Conservation (phyloP, 2,888 invertebrate genomes). For the Drosophila macrothrix region DNA sequence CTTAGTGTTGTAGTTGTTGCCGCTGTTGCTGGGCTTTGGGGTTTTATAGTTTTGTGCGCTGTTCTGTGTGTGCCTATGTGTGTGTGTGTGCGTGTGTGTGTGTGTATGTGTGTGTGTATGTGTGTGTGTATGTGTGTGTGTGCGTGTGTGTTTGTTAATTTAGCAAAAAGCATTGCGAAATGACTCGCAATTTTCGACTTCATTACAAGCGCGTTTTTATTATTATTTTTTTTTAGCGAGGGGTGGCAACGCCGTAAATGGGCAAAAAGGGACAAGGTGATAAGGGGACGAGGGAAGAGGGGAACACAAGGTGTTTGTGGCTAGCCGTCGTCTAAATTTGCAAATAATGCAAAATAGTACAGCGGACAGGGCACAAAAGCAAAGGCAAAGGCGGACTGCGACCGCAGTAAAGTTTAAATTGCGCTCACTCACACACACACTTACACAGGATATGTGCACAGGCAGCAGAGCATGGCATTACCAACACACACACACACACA, state of each 20-base stretch:
- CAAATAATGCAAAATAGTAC: conserved; percentile 31
- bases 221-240: neutral
- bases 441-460: conserved; percentile 37
- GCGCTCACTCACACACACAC: neutral
- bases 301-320: neutral
- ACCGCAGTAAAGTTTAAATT: conserved; percentile 33
- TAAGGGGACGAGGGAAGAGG: neutral
- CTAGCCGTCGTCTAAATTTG: conserved; percentile 19
- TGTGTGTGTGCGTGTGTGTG: conserved; percentile 33
- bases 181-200: conserved; percentile 74
- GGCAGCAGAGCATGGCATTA: conserved; percentile 11
- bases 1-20: neutral
- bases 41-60: conserved; percentile 64
- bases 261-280: conserved; percentile 9
- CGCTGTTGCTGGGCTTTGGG: conserved; percentile 12
- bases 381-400: neutral
- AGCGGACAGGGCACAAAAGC: neutral
- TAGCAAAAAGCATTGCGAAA: conserved; percentile 78
- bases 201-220: conserved; percentile 57
- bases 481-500: conserved; percentile 1
- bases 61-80: conserved; percentile 46
- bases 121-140: conserved; percentile 19
- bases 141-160: conserved; percentile 57
- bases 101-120: neutral
- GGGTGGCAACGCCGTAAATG: conserved; percentile 26